phyloP scores from a whole-genome alignment of 2,113 vertebrate species.

The Neomonachus schauinslandi region DNA sequence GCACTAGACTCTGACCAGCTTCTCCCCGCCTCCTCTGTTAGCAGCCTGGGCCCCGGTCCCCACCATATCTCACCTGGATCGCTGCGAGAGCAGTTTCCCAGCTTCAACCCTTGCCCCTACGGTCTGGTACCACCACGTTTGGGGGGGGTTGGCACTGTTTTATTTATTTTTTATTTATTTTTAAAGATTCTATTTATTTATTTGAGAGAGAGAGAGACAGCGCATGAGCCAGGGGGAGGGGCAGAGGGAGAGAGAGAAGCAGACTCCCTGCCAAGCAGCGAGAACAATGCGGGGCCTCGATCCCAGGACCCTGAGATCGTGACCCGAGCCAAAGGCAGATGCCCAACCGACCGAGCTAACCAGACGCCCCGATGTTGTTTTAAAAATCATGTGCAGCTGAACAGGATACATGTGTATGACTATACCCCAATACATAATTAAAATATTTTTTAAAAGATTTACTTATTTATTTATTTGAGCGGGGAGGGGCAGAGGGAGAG shows the following conservation, averaged over 20 bases:
- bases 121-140: background rate
- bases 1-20: slow-evolving; percentile 15
- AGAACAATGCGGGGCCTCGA: too few relatives aligned
- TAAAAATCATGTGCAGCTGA: too few relatives aligned
- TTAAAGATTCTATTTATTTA: background rate
- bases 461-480: too few relatives aligned
- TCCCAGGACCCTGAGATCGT: too few relatives aligned
- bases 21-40: background rate
- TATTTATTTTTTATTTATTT: too few relatives aligned
- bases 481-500: too few relatives aligned
- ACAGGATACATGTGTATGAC: background rate
- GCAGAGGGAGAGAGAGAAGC: background rate
- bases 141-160: too few relatives aligned
- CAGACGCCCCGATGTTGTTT: too few relatives aligned
- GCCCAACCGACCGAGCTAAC: too few relatives aligned
- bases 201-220: background rate
- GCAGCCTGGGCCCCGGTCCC: background rate
- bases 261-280: too few relatives aligned
- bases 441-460: background rate
- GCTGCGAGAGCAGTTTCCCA: background rate
- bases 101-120: background rate
- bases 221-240: background rate
- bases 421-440: background rate
- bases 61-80: background rate
- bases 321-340: too few relatives aligned